A percentile compares a stretch with the other conserved stretches of the same genome.
phyloP scores from a whole-genome alignment of 2,888 invertebrate species.

The Dioctria linearis region DNA sequence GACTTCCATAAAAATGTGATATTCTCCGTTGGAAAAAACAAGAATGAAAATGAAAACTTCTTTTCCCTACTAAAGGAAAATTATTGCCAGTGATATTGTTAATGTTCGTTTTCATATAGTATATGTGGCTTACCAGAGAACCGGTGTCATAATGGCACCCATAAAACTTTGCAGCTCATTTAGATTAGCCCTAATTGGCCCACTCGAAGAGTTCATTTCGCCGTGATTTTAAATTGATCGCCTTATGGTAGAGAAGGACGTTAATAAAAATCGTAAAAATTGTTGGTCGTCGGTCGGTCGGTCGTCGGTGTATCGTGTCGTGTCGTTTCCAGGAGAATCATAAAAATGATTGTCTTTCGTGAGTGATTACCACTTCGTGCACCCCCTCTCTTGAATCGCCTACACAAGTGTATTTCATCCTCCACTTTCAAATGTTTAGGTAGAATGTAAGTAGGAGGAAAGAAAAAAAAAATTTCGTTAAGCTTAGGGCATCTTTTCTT shows the following conservation, averaged over 20 bases:
- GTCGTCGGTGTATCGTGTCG: neutral
- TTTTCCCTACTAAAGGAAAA: neutral
- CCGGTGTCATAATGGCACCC: constrained; percentile 37
- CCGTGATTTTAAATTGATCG: constrained; percentile 43
- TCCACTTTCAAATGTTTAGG: neutral
- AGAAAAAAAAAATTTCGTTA: constrained; percentile 24
- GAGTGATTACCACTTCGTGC: constrained; percentile 54
- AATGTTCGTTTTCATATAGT: constrained; percentile 19
- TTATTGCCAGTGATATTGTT: constrained; percentile 38
- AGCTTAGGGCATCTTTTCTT: constrained; percentile 5
- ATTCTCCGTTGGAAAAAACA: neutral
- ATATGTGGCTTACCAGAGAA: constrained; percentile 15
- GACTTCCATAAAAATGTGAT: constrained; percentile 22
- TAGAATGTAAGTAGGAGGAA: neutral
- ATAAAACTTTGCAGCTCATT: constrained; percentile 47
- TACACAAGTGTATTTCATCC: neutral
- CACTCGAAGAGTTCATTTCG: constrained; percentile 3
- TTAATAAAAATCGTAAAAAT: constrained; percentile 14
- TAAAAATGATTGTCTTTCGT: constrained; percentile 53
- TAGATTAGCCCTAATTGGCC: constrained; percentile 47
- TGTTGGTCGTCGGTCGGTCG: neutral
- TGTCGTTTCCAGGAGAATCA: neutral
- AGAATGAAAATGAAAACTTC: constrained; percentile 27
- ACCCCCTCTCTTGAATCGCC: constrained; percentile 32
- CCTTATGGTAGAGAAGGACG: neutral